phyloP scores from a whole-genome alignment of 1,140 invertebrate genomes.

The Pachypeltis micranthus region DNA sequence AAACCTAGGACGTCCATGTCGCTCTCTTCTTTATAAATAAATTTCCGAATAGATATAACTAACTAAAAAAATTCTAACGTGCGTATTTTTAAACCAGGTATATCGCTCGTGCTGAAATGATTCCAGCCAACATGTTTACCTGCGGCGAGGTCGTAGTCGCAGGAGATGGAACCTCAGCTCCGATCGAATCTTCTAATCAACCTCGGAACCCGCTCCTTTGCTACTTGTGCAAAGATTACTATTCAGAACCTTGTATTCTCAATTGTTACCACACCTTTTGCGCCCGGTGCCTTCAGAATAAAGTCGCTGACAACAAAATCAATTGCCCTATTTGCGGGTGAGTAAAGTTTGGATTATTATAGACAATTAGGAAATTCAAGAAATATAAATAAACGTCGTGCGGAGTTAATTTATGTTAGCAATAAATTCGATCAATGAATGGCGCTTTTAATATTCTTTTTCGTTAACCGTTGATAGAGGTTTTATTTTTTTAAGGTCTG shows the following conservation, averaged over 20 bases:
- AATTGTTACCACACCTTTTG: slow-evolving; percentile 58
- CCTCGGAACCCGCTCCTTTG: slow-evolving; percentile 48
- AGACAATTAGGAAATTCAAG: background rate
- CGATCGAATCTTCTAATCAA: slow-evolving; percentile 1
- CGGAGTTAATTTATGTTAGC: background rate
- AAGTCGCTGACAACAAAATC: slow-evolving; percentile 46
- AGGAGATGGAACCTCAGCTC: background rate
- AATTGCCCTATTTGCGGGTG: slow-evolving; percentile 55
- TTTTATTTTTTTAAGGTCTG: too few relatives aligned
- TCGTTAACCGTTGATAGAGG: slow-evolving; percentile 37
- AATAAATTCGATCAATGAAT: too few relatives aligned
- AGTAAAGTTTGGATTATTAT: slow-evolving; percentile 23
- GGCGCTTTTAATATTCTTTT: too few relatives aligned
- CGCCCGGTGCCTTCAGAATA: slow-evolving; percentile 46
- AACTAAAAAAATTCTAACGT: too few relatives aligned
- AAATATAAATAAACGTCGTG: background rate
- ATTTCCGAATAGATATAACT: too few relatives aligned
- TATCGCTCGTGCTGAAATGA: too few relatives aligned
- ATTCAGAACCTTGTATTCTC: slow-evolving; percentile 51
- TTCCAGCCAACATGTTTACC: background rate
- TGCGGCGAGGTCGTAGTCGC: background rate
- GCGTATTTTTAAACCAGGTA: too few relatives aligned
- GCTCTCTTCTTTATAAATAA: too few relatives aligned
- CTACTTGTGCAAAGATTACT: slow-evolving; percentile 53
- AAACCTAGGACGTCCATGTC: too few relatives aligned